Conservation (phyloP, 2,888 invertebrate genomes). For the Teinopalpus imperialis region DNA sequence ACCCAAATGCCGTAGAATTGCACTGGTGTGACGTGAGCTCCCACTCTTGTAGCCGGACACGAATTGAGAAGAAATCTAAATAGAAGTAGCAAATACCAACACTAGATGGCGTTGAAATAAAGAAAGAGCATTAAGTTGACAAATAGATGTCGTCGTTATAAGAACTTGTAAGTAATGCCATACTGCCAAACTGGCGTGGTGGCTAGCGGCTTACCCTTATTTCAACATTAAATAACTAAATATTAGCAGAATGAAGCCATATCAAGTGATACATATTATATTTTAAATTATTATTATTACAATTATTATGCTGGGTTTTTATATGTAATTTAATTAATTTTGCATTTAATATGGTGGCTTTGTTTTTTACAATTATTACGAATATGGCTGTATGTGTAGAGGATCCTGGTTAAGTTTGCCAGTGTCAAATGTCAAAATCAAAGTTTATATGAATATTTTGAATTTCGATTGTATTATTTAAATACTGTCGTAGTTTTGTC, state of each 20-base stretch:
- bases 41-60: constrained; percentile 42
- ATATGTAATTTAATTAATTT: too few species aligned
- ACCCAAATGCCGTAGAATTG: constrained; percentile 58
- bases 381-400: background rate
- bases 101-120: constrained; percentile 27
- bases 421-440: background rate
- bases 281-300: too few species aligned
- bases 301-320: too few species aligned
- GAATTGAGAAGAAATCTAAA: constrained; percentile 21
- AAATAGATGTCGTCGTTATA: constrained; percentile 17
- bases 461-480: background rate
- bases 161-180: too few species aligned
- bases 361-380: background rate
- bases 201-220: too few species aligned
- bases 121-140: background rate
- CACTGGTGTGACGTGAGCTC: constrained; percentile 40
- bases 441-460: constrained; percentile 13
- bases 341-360: too few species aligned
- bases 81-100: constrained; percentile 15
- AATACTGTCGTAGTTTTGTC: too few species aligned
- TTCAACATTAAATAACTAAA: too few species aligned
- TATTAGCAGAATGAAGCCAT: too few species aligned
- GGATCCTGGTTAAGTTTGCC: background rate
- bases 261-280: too few species aligned
- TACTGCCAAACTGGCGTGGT: too few species aligned